Percentiles rank a stretch among this genome's conserved stretches.
phyloP scores from a whole-genome alignment of 2,797 vertebrate species.

The Phoeniculus purpureus region DNA sequence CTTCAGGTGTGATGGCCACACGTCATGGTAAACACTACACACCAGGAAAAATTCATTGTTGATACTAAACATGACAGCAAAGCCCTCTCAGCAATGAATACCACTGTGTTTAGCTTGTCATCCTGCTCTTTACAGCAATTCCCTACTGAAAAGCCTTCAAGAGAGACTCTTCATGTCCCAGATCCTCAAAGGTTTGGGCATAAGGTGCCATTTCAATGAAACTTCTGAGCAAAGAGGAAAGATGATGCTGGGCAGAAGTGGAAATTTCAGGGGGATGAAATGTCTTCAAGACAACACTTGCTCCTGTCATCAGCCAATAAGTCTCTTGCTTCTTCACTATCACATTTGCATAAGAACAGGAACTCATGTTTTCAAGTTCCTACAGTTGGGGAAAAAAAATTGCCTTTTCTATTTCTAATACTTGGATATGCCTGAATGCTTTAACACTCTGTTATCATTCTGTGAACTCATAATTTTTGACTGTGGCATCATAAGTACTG shows the following conservation, averaged over 20 bases:
- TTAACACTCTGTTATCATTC: not conserved
- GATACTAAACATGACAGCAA: not conserved
- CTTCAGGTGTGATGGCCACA: not conserved
- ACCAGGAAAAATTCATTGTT: not conserved
- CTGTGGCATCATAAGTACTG: no score
- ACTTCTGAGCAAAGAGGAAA: not conserved
- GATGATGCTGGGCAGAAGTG: not conserved
- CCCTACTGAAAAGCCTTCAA: not conserved
- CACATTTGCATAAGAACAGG: not conserved
- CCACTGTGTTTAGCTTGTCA: not conserved
- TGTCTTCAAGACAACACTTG: not conserved
- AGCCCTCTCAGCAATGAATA: not conserved
- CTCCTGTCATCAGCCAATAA: not conserved
- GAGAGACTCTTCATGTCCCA: not conserved
- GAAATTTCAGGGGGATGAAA: not conserved
- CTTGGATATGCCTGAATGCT: not conserved
- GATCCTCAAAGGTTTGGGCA: not conserved
- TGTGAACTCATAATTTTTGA: no score
- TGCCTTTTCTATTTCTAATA: not conserved
- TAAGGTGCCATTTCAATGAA: not conserved
- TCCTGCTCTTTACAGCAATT: not conserved
- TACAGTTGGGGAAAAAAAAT: accelerated
- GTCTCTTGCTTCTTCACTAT: not conserved
- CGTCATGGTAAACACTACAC: not conserved
- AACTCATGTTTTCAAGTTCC: not conserved